A percentile compares a stretch with the other conserved stretches of the same genome.
These are phyloP conservation scores for Ernsta delagoae DNA, from an alignment of 2,888 invertebrate genomes.

Conservation along the genomic window DNA sequence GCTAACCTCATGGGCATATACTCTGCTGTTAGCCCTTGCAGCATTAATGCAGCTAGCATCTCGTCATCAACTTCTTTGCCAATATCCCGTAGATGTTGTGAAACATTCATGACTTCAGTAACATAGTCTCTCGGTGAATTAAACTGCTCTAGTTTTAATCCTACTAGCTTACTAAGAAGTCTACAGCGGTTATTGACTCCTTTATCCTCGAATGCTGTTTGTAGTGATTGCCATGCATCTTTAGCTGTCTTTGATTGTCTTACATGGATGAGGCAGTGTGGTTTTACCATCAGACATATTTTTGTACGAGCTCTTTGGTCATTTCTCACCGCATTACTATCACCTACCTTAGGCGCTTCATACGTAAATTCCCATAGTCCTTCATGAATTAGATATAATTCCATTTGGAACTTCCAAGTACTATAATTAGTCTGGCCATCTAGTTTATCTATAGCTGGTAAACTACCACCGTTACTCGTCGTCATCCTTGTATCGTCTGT, in stretches of 20 bases:
- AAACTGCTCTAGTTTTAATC: neutral
- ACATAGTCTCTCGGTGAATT: no score
- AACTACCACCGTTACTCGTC: constrained; percentile 4
- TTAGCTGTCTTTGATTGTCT: constrained; percentile 2
- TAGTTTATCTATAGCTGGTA: constrained; percentile 38
- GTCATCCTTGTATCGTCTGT: neutral
- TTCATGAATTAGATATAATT: neutral
- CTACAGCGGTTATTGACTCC: neutral
- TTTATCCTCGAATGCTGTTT: neutral
- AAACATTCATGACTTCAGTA: no score
- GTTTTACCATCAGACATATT: neutral
- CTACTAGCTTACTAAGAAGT: neutral
- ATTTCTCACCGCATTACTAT: neutral
- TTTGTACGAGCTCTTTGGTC: neutral
- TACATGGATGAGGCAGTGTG: neutral
- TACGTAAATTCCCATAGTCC: constrained; percentile 1
- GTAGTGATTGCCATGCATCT: constrained; percentile 3
- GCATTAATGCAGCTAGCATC: no score
- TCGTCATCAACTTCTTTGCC: no score
- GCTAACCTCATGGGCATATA: no score
- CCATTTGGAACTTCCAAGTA: constrained; percentile 4
- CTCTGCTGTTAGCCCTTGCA: no score
- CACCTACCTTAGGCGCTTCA: neutral
- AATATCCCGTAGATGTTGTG: no score
- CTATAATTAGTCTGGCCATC: constrained; percentile 5